Conservation (phyloP, 2,888 invertebrate species). For the Drosophila differens region DNA sequence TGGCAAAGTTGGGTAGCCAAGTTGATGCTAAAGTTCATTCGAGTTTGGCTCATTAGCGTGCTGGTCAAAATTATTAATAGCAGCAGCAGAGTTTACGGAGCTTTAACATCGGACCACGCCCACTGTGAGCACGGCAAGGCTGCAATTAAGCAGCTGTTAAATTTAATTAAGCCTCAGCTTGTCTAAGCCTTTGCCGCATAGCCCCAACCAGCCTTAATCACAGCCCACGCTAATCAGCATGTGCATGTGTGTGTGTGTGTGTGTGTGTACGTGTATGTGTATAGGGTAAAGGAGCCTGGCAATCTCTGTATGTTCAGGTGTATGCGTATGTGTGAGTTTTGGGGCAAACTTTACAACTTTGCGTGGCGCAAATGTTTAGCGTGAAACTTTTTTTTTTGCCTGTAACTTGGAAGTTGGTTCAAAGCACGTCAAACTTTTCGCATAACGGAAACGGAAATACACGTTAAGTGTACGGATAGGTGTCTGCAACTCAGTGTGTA, state of each 20-base stretch:
- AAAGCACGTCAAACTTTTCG: slow-evolving; percentile 71
- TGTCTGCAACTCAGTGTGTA: slow-evolving; percentile 35
- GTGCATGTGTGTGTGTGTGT: slow-evolving; percentile 23
- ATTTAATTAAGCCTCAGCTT: slow-evolving; percentile 75
- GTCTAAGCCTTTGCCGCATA: slow-evolving; percentile 68
- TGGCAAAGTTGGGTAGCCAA: slow-evolving; percentile 46
- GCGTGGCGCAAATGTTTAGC: slow-evolving; percentile 73
- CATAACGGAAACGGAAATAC: slow-evolving; percentile 80
- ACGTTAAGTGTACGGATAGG: slow-evolving; percentile 77
- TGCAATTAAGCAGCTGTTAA: slow-evolving; percentile 80
- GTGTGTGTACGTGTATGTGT: slow-evolving; percentile 15
- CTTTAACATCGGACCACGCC: slow-evolving; percentile 25
- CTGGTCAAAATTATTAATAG: slow-evolving; percentile 79
- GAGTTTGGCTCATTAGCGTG: slow-evolving; percentile 76
- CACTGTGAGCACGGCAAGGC: slow-evolving; percentile 25
- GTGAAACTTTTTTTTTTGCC: slow-evolving; percentile 59
- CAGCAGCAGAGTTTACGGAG: slow-evolving; percentile 29
- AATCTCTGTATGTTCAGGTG: slow-evolving; percentile 42
- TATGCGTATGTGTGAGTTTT: slow-evolving; percentile 28
- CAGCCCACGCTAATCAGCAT: slow-evolving; percentile 72
- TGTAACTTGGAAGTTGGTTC: slow-evolving; percentile 54
- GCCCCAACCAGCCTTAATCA: slow-evolving; percentile 40
- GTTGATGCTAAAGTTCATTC: slow-evolving; percentile 65
- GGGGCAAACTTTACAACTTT: slow-evolving; percentile 73
- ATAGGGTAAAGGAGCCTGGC: slow-evolving; percentile 25